Evolutionary conservation across 2,797 vertebrate species (phyloP), one percentile per base, ranked within the genome.

Genomic region (Clarias fuscus): DNA sequence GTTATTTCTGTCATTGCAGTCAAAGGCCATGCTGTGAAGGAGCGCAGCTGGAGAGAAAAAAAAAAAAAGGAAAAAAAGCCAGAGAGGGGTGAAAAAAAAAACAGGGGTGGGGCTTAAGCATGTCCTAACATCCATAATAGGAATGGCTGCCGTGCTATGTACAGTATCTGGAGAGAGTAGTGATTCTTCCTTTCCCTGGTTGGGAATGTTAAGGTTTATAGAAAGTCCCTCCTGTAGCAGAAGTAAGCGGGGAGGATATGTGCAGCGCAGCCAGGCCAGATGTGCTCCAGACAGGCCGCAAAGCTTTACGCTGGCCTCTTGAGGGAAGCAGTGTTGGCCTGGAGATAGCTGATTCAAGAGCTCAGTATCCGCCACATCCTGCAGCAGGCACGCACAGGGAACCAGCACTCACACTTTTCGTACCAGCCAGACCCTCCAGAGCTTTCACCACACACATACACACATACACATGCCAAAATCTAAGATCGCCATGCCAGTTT

Each of bases 361-460:
- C 72, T 83, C 87, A 78, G 86, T 88, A 89, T 93, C 88, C 90
- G 75, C 90, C 82, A 88, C 86, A 94, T 93, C 92, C 92, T 93
- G 91, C 87, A 61, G 65, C 81, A 91, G 90, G 67, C 88, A 89
- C 85, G 85, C 76, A 90, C 89, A 77, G 88, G 86, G 64, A 82
- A 81, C 68, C 81, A 43, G 61, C 71, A 33, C 72, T 88, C 59
- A 77, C 85, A 82, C 77, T 82, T 85, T 83, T 53, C 73, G 79
- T 59, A 83, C 72, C 78, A 84, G 48, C 75, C 82, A 48, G 62
- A 87, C 71, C 68, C 82, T 59, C 83, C 59, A 56, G 81, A 81
- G 79, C 61, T 84, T 84, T 65, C 72, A 84, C 59, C 64, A 84
- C 81, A 81, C 75, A 80, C 82, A 86, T 27, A 56, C 73, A 73